These are phyloP conservation scores for Taenaris catops DNA, from an alignment of 2,888 invertebrate genomes.

Conservation along the genomic window DNA sequence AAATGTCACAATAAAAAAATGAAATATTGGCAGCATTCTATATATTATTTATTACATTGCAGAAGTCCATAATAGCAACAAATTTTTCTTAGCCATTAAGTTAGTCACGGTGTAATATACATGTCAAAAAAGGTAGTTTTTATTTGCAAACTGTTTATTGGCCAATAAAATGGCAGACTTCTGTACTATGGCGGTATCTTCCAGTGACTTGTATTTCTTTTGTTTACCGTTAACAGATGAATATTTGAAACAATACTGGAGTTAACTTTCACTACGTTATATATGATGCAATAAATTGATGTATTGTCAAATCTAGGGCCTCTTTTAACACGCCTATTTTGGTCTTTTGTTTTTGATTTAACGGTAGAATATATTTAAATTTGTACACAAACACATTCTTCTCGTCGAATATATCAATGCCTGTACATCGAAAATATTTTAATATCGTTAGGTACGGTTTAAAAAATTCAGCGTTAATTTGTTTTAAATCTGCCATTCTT, in stretches of 20 bases:
- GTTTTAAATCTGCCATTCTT: slow-evolving; percentile 18
- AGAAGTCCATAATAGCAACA: no score
- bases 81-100: no score
- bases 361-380: slow-evolving; percentile 48
- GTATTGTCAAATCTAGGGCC: slow-evolving; percentile 43
- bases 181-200: slow-evolving; percentile 52
- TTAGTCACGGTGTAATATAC: slow-evolving; percentile 21
- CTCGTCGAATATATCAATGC: slow-evolving; percentile 24
- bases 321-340: slow-evolving; percentile 41
- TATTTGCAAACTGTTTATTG: slow-evolving; percentile 61
- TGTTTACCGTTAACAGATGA: slow-evolving; percentile 60
- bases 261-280: slow-evolving; percentile 73
- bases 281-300: slow-evolving; percentile 65
- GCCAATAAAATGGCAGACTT: slow-evolving; percentile 50
- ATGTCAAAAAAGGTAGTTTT: slow-evolving; percentile 35
- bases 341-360: slow-evolving; percentile 60
- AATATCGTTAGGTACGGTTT: slow-evolving; percentile 21
- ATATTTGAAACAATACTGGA: slow-evolving; percentile 44
- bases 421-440: slow-evolving; percentile 19
- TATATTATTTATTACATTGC: no score
- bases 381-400: slow-evolving; percentile 13
- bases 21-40: no score
- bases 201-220: slow-evolving; percentile 39
- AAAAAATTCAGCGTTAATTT: slow-evolving; percentile 19
- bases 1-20: no score